Conservation (phyloP, 23 tunicate genomes). For the Botrylloides violaceus region DNA sequence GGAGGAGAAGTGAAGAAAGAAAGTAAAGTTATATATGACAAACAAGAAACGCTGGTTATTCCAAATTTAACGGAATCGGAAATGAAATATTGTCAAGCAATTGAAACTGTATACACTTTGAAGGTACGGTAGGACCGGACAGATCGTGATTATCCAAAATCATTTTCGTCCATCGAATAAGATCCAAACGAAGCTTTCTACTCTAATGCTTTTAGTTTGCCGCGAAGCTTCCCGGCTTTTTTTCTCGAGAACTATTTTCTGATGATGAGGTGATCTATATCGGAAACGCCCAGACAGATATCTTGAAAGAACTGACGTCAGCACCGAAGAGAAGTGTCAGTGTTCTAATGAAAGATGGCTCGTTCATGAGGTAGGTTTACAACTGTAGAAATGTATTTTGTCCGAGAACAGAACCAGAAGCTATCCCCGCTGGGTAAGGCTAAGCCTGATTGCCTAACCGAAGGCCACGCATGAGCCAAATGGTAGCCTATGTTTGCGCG, state of each 20-base stretch:
- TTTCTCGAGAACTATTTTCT: background rate
- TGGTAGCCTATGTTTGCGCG: no score
- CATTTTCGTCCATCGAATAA: no score
- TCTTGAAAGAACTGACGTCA: background rate
- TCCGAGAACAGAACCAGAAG: no score
- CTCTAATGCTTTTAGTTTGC: background rate
- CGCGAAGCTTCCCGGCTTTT: background rate
- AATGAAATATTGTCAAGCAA: background rate
- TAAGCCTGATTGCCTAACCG: no score
- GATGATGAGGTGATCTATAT: background rate
- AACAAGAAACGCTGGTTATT: background rate
- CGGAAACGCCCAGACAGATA: background rate
- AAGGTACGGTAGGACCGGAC: background rate
- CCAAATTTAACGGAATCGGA: background rate
- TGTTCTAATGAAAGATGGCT: background rate
- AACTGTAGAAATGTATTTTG: no score
- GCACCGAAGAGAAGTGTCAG: background rate
- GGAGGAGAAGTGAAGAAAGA: background rate
- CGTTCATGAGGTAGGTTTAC: background rate
- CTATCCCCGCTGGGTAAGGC: no score
- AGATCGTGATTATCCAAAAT: no score
- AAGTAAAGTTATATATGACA: background rate
- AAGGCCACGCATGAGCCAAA: no score
- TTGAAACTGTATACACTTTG: background rate
- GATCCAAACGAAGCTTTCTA: no score